phyloP scores from a whole-genome alignment of 1,140 invertebrate genomes.

The Sipha flava region DNA sequence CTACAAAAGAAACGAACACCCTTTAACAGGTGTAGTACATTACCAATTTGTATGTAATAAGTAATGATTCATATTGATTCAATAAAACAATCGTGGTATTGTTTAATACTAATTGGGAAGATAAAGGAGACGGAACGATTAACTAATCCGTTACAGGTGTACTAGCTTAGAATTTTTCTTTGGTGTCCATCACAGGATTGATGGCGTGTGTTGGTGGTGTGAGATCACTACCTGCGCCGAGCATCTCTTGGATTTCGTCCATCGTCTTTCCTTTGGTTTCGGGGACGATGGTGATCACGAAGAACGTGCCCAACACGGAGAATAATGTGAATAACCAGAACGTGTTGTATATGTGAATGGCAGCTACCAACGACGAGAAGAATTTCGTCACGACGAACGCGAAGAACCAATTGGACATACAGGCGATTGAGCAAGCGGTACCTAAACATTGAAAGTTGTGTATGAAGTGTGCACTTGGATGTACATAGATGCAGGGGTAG shows the following conservation, averaged over 20 bases:
- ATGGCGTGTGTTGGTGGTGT: not conserved
- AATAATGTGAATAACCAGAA: constrained; percentile 75
- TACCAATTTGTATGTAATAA: not conserved
- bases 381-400: constrained; percentile 74
- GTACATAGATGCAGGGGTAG: too few species aligned
- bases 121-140: not conserved
- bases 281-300: constrained; percentile 69
- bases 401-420: constrained; percentile 67
- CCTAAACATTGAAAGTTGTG: not conserved
- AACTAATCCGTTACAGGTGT: not conserved
- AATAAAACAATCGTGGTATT: not conserved
- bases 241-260: constrained; percentile 66
- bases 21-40: not conserved
- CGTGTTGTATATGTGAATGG: constrained; percentile 54
- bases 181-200: not conserved
- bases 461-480: too few species aligned
- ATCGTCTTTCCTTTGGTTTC: constrained; percentile 85
- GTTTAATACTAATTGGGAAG: not conserved
- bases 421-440: constrained; percentile 57
- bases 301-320: constrained; percentile 58
- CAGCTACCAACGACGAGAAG: constrained; percentile 53
- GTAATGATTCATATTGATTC: not conserved
- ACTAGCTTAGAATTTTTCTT: not conserved
- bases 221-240: constrained; percentile 43
- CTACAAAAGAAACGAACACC: not conserved